A percentile compares a stretch with the other conserved stretches of the same genome.
Evolutionary conservation across 2,113 vertebrate genomes (phyloP).

Genomic region (Calonectris borealis): DNA sequence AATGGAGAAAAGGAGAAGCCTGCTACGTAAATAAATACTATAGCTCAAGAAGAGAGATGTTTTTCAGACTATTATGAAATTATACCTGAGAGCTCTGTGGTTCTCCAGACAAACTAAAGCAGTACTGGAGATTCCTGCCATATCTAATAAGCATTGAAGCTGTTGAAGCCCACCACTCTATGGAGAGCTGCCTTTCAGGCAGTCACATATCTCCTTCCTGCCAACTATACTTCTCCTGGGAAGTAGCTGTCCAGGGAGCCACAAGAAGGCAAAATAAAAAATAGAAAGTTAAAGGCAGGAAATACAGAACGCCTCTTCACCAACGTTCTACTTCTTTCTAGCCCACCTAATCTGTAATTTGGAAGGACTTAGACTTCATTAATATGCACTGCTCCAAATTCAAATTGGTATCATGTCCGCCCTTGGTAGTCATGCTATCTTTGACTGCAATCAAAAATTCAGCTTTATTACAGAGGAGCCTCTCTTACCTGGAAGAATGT

Average conservation of each 20-base stretch:
- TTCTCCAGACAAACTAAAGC: neutral
- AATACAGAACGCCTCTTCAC: neutral
- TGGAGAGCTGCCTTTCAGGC: neutral
- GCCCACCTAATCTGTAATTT: neutral
- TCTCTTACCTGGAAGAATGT: neutral
- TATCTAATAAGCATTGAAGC: neutral
- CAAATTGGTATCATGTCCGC: neutral
- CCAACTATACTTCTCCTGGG: neutral
- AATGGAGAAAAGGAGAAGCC: neutral
- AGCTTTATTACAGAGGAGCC: neutral
- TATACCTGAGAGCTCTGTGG: neutral
- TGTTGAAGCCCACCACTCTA: neutral
- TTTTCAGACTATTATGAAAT: neutral
- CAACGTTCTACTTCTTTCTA: neutral
- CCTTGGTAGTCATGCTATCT: neutral
- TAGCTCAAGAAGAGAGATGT: neutral
- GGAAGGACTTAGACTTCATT: neutral
- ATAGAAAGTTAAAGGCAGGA: neutral
- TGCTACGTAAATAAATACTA: accelerated
- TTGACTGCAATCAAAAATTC: neutral
- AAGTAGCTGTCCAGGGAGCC: neutral
- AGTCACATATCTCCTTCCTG: neutral
- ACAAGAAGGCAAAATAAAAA: neutral
- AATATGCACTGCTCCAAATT: neutral
- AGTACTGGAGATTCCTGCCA: neutral